Evolutionary conservation across 2,797 vertebrate genomes (phyloP), one percentile per base, ranked within the genome.

Genomic region (Nothura maculosa): DNA sequence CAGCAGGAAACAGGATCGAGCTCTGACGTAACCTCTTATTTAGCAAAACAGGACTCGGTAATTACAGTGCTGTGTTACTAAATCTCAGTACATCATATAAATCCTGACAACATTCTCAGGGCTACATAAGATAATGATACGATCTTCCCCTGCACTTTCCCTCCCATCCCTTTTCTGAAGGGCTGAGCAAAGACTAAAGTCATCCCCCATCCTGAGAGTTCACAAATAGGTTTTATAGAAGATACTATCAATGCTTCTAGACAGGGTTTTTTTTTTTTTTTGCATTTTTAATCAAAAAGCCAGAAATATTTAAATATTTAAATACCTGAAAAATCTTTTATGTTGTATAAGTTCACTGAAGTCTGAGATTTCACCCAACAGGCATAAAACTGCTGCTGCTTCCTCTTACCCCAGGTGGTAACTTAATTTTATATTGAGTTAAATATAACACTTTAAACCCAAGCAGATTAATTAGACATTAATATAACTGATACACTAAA

Each of bases 21-120:
- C 10, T 92, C 57, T 74, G 64, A 90, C 77, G 64, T 70, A 90
- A 94, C 5, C 81, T 30, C 38, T 57, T 74, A 28, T 27, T 92
- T 32, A 77, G 72, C 77, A 92, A 88, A 93, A 63, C 72, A 93
- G 61, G 68, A 73, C 67, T 55, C 24, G 8, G 13, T 50, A 63
- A 91, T 94, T 88, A 88, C 24, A 43, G 27, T 61, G 74, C 17
- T 48, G 27, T 62, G 55, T 85, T 70, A 87, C 81, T 82, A 90
- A 69, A 86, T 48, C 32, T 80, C 62, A 80, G 40, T 64, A 90
- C 48, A 87, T 42, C 55, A 55, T 27, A 84, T 43, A 78, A 86
- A 76, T 89, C 50, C 16, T 0, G 0, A 48, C 36, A 62, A 60
- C 45, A 63, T 17, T 76, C 38, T 81, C 57, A 30, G 40, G 57